Percentiles rank a stretch among this genome's conserved stretches.
phyloP scores from a whole-genome alignment of 2,888 invertebrate genomes.

The Apotomis betuletana region DNA sequence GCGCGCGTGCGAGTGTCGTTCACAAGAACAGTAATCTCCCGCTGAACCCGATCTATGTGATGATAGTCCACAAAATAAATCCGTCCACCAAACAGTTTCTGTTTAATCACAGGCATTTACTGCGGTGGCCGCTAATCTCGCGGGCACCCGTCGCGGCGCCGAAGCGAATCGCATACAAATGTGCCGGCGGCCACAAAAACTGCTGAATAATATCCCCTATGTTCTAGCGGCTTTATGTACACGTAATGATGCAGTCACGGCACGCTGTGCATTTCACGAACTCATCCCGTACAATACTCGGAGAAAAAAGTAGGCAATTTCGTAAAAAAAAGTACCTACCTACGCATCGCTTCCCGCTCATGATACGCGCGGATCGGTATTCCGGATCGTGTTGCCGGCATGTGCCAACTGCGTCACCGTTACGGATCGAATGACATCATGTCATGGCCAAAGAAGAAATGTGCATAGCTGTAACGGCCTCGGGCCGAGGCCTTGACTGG shows the following conservation, averaged over 20 bases:
- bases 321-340: slow-evolving; percentile 34
- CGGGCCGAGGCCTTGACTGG: slow-evolving; percentile 16
- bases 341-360: slow-evolving; percentile 40
- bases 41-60: slow-evolving; percentile 15
- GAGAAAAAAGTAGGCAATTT: slow-evolving; percentile 36
- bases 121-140: slow-evolving; percentile 72
- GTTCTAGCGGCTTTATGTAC: slow-evolving; percentile 66
- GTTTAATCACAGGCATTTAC: slow-evolving; percentile 69
- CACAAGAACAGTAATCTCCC: slow-evolving; percentile 19
- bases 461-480: slow-evolving; percentile 43
- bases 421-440: slow-evolving; percentile 61
- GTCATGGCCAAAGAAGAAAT: slow-evolving; percentile 48
- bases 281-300: slow-evolving; percentile 52
- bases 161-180: slow-evolving; percentile 80
- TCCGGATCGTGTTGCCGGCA: slow-evolving; percentile 61
- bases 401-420: slow-evolving; percentile 75
- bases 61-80: slow-evolving; percentile 26
- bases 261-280: slow-evolving; percentile 66
- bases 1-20: slow-evolving; percentile 2
- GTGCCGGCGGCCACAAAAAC: slow-evolving; percentile 71
- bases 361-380: slow-evolving; percentile 50
- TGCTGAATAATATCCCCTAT: slow-evolving; percentile 76
- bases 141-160: slow-evolving; percentile 69
- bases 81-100: slow-evolving; percentile 61
- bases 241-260: slow-evolving; percentile 71